Conservation (phyloP, 2,888 invertebrate species). For the Agrenia bidenticulata region DNA sequence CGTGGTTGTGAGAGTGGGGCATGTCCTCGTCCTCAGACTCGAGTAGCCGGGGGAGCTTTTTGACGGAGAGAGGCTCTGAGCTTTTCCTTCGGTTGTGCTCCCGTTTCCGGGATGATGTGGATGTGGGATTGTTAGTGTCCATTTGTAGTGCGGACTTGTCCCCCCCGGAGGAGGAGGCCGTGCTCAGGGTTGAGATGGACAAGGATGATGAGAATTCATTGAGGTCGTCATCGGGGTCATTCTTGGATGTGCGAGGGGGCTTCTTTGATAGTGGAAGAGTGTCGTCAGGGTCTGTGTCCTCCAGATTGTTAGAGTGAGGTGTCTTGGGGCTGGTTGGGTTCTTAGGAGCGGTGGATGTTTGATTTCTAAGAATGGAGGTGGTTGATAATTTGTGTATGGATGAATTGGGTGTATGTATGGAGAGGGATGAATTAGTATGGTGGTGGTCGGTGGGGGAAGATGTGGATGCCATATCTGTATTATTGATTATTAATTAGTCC, state of each 20-base stretch:
- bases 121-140: neutral
- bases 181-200: neutral
- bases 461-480: constrained; percentile 40
- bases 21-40: neutral
- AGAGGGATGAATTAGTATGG: too few species aligned
- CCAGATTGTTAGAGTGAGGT: too few species aligned
- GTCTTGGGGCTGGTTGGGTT: too few species aligned
- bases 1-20: too few species aligned
- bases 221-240: neutral
- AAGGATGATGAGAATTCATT: constrained; percentile 13
- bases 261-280: too few species aligned
- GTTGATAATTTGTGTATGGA: too few species aligned
- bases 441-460: constrained; percentile 10
- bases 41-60: neutral
- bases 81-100: constrained; percentile 13
- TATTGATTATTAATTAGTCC: constrained; percentile 51
- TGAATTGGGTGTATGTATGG: too few species aligned
- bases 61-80: neutral
- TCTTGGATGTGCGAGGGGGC: too few species aligned
- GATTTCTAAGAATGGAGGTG: too few species aligned
- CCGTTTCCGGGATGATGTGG: neutral
- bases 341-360: too few species aligned
- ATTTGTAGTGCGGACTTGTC: too few species aligned
- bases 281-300: too few species aligned
- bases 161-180: neutral